A percentile compares a stretch with the other conserved stretches of the same genome.
Evolutionary conservation across 2,888 invertebrate species (phyloP).

Genomic region (Scrobipalpa atriplicella): DNA sequence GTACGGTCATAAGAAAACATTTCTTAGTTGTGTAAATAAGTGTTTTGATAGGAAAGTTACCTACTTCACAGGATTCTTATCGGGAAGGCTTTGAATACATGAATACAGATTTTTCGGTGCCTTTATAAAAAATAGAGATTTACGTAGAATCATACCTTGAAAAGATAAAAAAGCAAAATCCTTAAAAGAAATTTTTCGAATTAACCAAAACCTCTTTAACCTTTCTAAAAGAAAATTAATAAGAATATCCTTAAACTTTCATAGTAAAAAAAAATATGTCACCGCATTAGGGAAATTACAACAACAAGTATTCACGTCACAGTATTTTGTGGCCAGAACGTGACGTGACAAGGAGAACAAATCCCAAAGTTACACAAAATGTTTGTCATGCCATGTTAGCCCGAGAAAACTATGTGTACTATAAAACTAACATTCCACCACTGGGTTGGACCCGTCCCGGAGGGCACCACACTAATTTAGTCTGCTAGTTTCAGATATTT

Average conservation of each 20-base stretch:
- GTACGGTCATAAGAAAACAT: constrained; percentile 11
- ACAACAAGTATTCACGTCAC: constrained; percentile 14
- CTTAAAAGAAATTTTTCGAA: no score
- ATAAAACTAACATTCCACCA: not conserved
- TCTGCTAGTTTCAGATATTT: constrained; percentile 3
- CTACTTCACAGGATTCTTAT: not conserved
- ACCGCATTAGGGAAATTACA: constrained; percentile 15
- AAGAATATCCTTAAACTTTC: no score
- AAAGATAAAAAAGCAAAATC: no score
- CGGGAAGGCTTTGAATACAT: not conserved
- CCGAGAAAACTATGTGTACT: constrained; percentile 20
- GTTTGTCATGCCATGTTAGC: constrained; percentile 12
- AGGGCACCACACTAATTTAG: constrained; percentile 6
- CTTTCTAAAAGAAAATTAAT: no score
- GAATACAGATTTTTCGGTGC: not conserved
- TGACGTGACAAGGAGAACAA: constrained; percentile 21
- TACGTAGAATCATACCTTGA: not conserved
- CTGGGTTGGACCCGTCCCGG: not conserved
- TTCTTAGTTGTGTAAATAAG: constrained; percentile 10
- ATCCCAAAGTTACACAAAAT: constrained; percentile 24
- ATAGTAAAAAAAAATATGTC: not conserved
- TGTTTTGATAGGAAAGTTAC: constrained; percentile 10
- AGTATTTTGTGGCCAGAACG: constrained; percentile 13
- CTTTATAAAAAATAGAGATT: not conserved
- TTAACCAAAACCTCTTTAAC: no score